Evolutionary conservation across 2,113 vertebrate species (phyloP).

Genomic region (Aptenodytes forsteri): DNA sequence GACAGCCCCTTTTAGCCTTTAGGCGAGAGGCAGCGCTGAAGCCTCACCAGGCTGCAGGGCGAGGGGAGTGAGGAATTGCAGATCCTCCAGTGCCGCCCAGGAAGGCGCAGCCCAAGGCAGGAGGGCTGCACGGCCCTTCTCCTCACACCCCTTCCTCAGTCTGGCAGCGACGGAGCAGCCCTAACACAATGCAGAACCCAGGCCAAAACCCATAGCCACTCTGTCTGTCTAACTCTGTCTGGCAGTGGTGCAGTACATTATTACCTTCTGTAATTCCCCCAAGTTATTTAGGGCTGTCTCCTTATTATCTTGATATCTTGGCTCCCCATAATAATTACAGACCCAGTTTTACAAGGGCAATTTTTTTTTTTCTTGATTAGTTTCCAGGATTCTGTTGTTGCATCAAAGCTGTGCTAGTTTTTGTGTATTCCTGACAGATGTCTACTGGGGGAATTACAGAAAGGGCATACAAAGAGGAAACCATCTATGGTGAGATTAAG

Average conservation of each 20-base stretch:
- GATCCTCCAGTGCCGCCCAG: neutral
- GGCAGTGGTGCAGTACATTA: constrained; percentile 53
- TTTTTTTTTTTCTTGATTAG: constrained; percentile 61
- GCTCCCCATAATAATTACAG: constrained; percentile 70
- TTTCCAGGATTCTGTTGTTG: constrained; percentile 69
- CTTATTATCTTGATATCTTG: constrained; percentile 71
- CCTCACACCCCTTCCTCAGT: neutral
- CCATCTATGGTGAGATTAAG: constrained; percentile 40
- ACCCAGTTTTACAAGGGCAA: constrained; percentile 70
- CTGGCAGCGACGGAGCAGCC: neutral
- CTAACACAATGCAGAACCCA: constrained; percentile 48
- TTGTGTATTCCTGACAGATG: constrained; percentile 64
- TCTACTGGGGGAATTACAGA: constrained; percentile 57
- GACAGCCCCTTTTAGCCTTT: neutral
- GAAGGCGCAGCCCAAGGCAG: neutral
- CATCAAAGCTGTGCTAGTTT: constrained; percentile 63
- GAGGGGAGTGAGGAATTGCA: neutral
- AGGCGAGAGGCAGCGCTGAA: neutral
- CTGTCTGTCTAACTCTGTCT: constrained; percentile 62
- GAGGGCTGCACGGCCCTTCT: neutral
- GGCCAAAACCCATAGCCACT: constrained; percentile 64
- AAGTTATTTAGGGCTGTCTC: constrained; percentile 71
- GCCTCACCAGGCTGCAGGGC: neutral
- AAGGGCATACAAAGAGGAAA: constrained; percentile 49
- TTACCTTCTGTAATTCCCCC: constrained; percentile 71